Percentiles rank a stretch among this genome's conserved stretches.
Conservation (phyloP, 1,140 invertebrate genomes). For the Nephila pilipes region DNA sequence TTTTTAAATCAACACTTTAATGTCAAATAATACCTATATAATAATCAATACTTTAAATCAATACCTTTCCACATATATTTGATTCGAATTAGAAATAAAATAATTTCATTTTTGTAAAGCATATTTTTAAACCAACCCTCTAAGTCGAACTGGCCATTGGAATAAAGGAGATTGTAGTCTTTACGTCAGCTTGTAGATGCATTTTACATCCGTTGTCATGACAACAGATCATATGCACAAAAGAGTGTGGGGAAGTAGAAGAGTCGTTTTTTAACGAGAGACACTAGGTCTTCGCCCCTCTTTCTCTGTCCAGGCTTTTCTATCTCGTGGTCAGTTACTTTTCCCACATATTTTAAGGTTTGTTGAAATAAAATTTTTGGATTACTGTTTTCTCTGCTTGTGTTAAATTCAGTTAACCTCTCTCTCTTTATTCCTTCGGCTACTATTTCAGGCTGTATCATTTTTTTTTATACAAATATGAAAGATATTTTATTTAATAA, state of each 20-base stretch:
- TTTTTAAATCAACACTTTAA: too few relatives aligned
- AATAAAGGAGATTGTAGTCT: constrained; percentile 19
- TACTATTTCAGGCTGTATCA: too few relatives aligned
- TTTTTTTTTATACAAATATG: too few relatives aligned
- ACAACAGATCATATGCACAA: constrained; percentile 66
- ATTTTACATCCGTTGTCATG: constrained; percentile 72
- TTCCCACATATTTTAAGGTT: constrained; percentile 45
- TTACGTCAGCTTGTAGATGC: constrained; percentile 39
- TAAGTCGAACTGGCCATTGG: neutral
- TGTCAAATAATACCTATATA: too few relatives aligned
- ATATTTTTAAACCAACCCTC: neutral
- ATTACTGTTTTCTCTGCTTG: too few relatives aligned
- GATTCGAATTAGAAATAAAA: too few relatives aligned
- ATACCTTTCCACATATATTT: too few relatives aligned
- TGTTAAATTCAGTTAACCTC: too few relatives aligned
- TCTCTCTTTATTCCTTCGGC: too few relatives aligned
- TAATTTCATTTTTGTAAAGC: neutral
- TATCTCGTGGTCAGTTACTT: constrained; percentile 22
- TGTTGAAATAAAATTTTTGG: too few relatives aligned
- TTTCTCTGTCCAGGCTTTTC: constrained; percentile 20
- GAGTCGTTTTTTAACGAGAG: constrained; percentile 69
- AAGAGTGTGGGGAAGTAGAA: constrained; percentile 33
- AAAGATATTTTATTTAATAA: too few relatives aligned
- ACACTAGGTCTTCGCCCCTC: constrained; percentile 32
- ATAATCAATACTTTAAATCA: too few relatives aligned